These are phyloP conservation scores for Agrotis clavis DNA, from an alignment of 2,888 invertebrate species.

Conservation along the genomic window DNA sequence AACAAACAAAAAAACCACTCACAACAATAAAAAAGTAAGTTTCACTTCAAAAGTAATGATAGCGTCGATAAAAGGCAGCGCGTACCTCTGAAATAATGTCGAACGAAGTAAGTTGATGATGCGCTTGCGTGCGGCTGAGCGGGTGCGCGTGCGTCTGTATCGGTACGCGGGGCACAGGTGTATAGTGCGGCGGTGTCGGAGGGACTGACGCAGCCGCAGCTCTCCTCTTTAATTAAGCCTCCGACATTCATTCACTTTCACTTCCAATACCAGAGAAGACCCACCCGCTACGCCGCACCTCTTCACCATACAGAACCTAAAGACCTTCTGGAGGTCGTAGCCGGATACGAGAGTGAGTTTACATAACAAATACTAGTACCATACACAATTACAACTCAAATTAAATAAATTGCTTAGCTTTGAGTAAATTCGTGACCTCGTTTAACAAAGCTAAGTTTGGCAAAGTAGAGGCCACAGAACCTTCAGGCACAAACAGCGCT, in stretches of 20 bases:
- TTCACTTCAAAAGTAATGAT: slow-evolving; percentile 56
- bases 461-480: slow-evolving; percentile 31
- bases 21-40: slow-evolving; percentile 45
- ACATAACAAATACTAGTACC: slow-evolving; percentile 73
- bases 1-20: slow-evolving; percentile 49
- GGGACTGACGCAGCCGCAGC: slow-evolving; percentile 87
- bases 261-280: slow-evolving; percentile 89
- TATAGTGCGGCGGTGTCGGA: slow-evolving; percentile 83
- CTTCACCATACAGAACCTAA: slow-evolving; percentile 78
- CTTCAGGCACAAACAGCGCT: slow-evolving; percentile 12
- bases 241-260: slow-evolving; percentile 91
- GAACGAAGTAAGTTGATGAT: slow-evolving; percentile 63
- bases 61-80: slow-evolving; percentile 65
- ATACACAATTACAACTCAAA: slow-evolving; percentile 59
- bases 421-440: slow-evolving; percentile 50
- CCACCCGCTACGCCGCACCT: slow-evolving; percentile 82
- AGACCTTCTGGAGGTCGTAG: slow-evolving; percentile 90
- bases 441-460: slow-evolving; percentile 41
- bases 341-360: slow-evolving; percentile 82
- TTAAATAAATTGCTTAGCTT: slow-evolving; percentile 55
- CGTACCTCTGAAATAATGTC: slow-evolving; percentile 81
- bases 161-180: slow-evolving; percentile 78
- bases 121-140: slow-evolving; percentile 66
- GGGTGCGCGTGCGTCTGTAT: slow-evolving; percentile 63
- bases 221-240: slow-evolving; percentile 91